These are phyloP conservation scores for Alcedo atthis DNA, from an alignment of 2,797 vertebrate genomes.

Conservation along the genomic window DNA sequence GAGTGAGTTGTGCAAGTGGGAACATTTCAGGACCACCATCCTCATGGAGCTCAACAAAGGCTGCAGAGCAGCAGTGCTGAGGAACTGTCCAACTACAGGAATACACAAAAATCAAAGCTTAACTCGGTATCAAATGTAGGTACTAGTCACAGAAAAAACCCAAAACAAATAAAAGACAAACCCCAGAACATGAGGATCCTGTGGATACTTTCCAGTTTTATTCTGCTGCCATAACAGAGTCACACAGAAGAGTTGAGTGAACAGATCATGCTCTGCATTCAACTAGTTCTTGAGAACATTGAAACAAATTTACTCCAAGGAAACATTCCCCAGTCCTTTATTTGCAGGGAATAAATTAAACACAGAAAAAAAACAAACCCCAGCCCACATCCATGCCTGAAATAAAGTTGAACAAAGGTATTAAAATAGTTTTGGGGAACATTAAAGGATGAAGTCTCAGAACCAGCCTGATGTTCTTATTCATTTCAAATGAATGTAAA, in stretches of 20 bases:
- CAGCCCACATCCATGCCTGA: conserved; percentile 52
- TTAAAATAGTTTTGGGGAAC: conserved; percentile 15
- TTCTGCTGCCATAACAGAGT: conserved; percentile 68
- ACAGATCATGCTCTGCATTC: conserved; percentile 73
- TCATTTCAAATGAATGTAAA: conserved; percentile 28
- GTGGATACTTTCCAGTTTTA: conserved; percentile 72
- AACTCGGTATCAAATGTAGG: background rate
- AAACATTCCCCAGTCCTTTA: conserved; percentile 55
- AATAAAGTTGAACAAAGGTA: conserved; percentile 52
- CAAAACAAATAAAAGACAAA: background rate
- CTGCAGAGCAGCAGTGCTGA: background rate
- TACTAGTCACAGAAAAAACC: background rate
- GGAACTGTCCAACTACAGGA: background rate
- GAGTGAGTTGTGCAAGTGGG: background rate
- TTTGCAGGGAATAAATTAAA: conserved; percentile 69
- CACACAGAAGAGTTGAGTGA: conserved; percentile 61
- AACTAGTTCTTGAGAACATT: conserved; percentile 33
- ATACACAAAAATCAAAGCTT: background rate
- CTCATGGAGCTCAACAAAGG: background rate
- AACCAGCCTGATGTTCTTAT: conserved; percentile 59
- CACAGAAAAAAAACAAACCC: conserved; percentile 26
- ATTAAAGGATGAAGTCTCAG: conserved; percentile 65
- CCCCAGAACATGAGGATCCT: background rate
- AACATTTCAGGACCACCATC: fast-evolving
- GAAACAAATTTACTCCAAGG: conserved; percentile 44